Evolutionary conservation across 2,797 vertebrate genomes (phyloP).

Genomic region (Semotilus atromaculatus): DNA sequence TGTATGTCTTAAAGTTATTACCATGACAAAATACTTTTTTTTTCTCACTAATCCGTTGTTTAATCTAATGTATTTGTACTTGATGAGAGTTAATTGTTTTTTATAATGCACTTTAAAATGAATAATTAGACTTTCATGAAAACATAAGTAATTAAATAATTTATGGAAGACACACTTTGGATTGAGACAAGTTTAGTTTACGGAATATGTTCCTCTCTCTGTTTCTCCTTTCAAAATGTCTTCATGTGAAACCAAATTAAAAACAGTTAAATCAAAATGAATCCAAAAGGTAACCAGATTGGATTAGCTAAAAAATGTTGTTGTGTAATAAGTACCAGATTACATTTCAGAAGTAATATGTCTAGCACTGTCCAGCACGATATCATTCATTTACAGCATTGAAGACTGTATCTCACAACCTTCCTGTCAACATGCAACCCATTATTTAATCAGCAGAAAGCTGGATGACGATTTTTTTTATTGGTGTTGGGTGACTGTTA

Average conservation of each 20-base stretch:
- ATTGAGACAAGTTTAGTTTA: background rate
- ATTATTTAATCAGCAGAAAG: conserved; percentile 41
- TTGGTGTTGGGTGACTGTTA: conserved; percentile 11
- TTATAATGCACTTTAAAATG: background rate
- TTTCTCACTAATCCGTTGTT: background rate
- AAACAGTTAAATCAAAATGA: background rate
- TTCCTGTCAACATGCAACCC: conserved; percentile 9
- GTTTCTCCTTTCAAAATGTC: background rate
- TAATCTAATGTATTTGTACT: background rate
- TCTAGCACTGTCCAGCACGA: background rate
- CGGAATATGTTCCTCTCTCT: background rate
- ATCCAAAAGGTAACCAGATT: background rate
- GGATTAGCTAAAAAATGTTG: background rate
- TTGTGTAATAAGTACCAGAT: conserved; percentile 10
- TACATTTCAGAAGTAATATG: background rate
- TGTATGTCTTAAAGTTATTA: background rate
- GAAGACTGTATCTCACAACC: background rate
- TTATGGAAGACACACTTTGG: background rate
- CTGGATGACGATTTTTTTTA: conserved; percentile 17
- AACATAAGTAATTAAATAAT: background rate
- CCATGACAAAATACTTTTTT: background rate
- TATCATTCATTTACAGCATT: conserved; percentile 13
- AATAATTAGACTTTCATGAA: background rate
- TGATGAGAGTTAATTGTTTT: background rate
- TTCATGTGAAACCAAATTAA: background rate